These are phyloP conservation scores for Dromas ardeola DNA, from an alignment of 2,113 vertebrate species.

Conservation along the genomic window DNA sequence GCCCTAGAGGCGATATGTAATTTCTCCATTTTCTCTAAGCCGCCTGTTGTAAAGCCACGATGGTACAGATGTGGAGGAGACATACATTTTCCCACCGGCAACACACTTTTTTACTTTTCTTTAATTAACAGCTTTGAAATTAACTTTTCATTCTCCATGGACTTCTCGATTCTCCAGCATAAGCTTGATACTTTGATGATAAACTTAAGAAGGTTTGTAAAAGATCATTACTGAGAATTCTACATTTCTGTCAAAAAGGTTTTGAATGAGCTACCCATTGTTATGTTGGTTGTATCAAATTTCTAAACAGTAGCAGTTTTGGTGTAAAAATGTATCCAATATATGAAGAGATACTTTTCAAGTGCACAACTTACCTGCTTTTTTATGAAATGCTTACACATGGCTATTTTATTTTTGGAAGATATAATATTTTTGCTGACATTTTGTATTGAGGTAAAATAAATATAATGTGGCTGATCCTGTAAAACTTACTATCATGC, in stretches of 20 bases:
- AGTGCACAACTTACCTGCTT: neutral
- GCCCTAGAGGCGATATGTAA: neutral
- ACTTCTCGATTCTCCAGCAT: neutral
- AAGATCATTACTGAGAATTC: neutral
- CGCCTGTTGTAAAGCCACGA: neutral
- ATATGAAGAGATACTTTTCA: neutral
- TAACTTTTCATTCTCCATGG: neutral
- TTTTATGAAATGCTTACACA: neutral
- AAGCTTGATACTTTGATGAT: neutral
- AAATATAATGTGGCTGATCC: neutral
- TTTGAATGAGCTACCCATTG: neutral
- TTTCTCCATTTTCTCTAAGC: neutral
- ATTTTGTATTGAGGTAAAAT: neutral
- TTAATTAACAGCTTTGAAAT: conserved; percentile 49
- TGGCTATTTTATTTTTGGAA: neutral
- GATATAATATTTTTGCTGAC: neutral
- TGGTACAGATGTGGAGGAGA: neutral
- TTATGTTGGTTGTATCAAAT: neutral
- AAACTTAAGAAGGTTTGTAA: neutral
- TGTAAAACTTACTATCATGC: neutral
- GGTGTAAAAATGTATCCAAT: neutral
- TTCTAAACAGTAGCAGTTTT: neutral
- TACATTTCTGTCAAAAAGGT: neutral
- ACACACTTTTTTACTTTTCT: neutral
- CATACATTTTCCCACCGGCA: neutral